Conservation (phyloP, 2,113 vertebrate genomes). For the Parus major region DNA sequence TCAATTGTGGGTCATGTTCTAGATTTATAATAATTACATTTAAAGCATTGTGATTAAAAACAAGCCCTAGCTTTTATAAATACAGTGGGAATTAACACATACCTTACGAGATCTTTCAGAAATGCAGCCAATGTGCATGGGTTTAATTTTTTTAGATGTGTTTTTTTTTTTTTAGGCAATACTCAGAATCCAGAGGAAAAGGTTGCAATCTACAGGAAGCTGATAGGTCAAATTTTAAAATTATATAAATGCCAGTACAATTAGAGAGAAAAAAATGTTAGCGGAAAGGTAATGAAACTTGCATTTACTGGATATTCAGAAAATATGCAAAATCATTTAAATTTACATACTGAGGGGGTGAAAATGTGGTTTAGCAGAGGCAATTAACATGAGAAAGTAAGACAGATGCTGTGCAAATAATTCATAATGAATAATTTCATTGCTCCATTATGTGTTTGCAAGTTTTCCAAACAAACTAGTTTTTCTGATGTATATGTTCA, state of each 20-base stretch:
- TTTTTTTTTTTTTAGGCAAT: neutral
- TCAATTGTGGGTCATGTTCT: neutral
- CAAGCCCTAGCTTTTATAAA: neutral
- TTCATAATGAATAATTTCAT: constrained; percentile 69
- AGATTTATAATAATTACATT: neutral
- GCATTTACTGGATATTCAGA: constrained; percentile 57
- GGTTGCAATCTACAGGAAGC: constrained; percentile 11
- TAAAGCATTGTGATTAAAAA: neutral
- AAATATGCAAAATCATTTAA: constrained; percentile 63
- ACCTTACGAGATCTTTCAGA: neutral
- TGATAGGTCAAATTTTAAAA: constrained; percentile 32
- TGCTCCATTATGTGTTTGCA: constrained; percentile 61
- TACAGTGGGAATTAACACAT: neutral
- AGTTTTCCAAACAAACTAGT: constrained; percentile 68
- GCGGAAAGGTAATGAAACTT: constrained; percentile 34
- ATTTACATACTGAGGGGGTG: constrained; percentile 63
- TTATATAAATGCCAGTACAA: constrained; percentile 32
- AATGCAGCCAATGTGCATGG: neutral
- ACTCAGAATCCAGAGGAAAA: constrained; percentile 2
- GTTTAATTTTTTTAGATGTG: neutral
- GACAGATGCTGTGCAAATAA: constrained; percentile 69
- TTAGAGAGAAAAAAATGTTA: constrained; percentile 39
- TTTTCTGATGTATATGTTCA: constrained; percentile 68
- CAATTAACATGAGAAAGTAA: constrained; percentile 69
- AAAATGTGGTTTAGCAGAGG: constrained; percentile 58